A percentile compares a stretch with the other conserved stretches of the same genome.
phyloP scores from a whole-genome alignment of 2,113 vertebrate genomes.

The Cyanoramphus novaezelandiae region DNA sequence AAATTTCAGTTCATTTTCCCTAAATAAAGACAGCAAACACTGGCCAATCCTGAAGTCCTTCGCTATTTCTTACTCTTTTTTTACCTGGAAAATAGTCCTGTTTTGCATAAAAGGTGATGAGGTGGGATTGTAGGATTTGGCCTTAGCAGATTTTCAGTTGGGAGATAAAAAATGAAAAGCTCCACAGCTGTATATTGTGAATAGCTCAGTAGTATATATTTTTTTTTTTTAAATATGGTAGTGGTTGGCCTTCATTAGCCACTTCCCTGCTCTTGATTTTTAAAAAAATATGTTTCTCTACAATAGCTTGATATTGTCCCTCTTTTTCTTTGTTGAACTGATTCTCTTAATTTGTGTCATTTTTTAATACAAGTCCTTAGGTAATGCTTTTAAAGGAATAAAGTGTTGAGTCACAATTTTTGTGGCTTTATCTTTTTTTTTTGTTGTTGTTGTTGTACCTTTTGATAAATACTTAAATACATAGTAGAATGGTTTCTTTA shows the following conservation, averaged over 20 bases:
- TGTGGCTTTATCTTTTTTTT: background rate
- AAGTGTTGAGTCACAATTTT: background rate
- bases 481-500: background rate
- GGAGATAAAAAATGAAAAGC: background rate
- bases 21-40: background rate
- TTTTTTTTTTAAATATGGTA: background rate
- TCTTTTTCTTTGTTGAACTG: background rate
- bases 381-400: background rate
- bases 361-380: background rate
- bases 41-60: background rate
- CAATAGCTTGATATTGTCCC: background rate
- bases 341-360: background rate
- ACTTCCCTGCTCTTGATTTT: background rate
- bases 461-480: background rate
- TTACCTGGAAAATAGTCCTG: constrained; percentile 13
- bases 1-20: constrained; percentile 14
- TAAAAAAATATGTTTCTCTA: background rate
- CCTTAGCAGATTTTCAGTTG: background rate
- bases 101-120: background rate
- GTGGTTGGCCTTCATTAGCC: background rate
- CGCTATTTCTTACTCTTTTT: background rate
- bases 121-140: background rate
- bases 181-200: background rate
- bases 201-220: background rate
- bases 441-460: background rate